Percentiles rank a stretch among this genome's conserved stretches.
phyloP scores from a whole-genome alignment of 2,113 vertebrate genomes.

The Leucopsar rothschildi region DNA sequence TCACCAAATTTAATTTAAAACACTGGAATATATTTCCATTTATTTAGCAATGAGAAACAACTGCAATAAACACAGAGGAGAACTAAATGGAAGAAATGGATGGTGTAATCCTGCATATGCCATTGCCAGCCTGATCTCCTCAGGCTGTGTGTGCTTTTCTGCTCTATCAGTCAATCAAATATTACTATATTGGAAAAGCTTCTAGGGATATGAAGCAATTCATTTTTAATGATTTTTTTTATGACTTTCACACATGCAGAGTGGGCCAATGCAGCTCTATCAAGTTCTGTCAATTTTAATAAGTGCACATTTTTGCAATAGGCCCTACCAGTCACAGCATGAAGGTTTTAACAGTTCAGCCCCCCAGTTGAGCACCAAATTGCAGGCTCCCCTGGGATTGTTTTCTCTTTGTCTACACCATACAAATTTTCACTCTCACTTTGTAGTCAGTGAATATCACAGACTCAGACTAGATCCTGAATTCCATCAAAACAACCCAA shows the following conservation, averaged over 20 bases:
- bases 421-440: neutral
- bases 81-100: slow-evolving; percentile 40
- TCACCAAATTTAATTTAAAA: slow-evolving; percentile 68
- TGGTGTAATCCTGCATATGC: slow-evolving; percentile 10
- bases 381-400: neutral
- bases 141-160: slow-evolving; percentile 16
- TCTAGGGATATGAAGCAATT: neutral
- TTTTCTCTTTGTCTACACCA: neutral
- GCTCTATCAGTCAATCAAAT: neutral
- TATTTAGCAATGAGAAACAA: slow-evolving; percentile 24
- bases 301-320: neutral
- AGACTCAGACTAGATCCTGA: neutral
- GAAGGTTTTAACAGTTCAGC: neutral
- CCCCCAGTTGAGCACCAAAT: neutral
- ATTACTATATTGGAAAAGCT: slow-evolving; percentile 11
- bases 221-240: slow-evolving; percentile 14
- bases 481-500: neutral
- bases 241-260: neutral
- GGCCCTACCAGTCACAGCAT: neutral
- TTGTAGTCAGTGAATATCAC: neutral
- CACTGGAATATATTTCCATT: slow-evolving; percentile 44
- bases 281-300: neutral
- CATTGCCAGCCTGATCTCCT: slow-evolving; percentile 15
- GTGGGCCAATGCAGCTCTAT: neutral
- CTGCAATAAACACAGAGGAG: neutral